These are phyloP conservation scores for Ephialtes manifestator DNA, from an alignment of 2,888 invertebrate species.

Conservation along the genomic window DNA sequence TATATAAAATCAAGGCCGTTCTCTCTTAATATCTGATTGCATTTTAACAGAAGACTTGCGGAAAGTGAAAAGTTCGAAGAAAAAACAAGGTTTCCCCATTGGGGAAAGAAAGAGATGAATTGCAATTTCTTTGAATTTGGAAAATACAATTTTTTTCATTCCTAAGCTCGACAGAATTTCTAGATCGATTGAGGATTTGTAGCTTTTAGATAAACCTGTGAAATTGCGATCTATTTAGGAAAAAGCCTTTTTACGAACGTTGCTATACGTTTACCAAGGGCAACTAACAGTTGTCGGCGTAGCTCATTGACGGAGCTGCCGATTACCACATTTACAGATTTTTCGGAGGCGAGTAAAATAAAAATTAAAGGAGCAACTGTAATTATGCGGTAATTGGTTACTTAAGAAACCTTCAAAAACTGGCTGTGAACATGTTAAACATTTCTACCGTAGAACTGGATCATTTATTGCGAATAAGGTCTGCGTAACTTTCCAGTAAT, in stretches of 20 bases:
- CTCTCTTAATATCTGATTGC: too few species aligned
- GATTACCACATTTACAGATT: slow-evolving; percentile 37
- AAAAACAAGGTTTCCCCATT: too few species aligned
- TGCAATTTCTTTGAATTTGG: neutral
- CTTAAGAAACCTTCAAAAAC: slow-evolving; percentile 62
- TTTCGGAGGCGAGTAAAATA: slow-evolving; percentile 5
- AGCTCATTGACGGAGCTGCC: neutral
- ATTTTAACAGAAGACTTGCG: too few species aligned
- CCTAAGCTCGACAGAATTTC: neutral
- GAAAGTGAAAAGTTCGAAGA: too few species aligned
- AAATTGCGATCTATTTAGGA: slow-evolving; percentile 1
- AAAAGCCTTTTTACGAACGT: slow-evolving; percentile 32
- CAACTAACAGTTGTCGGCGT: neutral
- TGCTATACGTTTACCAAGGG: slow-evolving; percentile 3
- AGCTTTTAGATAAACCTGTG: neutral
- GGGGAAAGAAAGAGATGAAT: too few species aligned
- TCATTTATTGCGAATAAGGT: slow-evolving; percentile 39
- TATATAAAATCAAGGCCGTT: too few species aligned
- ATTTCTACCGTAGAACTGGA: slow-evolving; percentile 56
- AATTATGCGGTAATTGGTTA: slow-evolving; percentile 42
- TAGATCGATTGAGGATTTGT: neutral
- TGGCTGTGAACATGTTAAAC: slow-evolving; percentile 68
- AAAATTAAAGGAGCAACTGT: slow-evolving; percentile 3
- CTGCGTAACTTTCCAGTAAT: slow-evolving; percentile 43
- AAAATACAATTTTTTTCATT: neutral